These are phyloP conservation scores for Homalodisca vitripennis DNA, from an alignment of 1,140 invertebrate species.

Conservation along the genomic window DNA sequence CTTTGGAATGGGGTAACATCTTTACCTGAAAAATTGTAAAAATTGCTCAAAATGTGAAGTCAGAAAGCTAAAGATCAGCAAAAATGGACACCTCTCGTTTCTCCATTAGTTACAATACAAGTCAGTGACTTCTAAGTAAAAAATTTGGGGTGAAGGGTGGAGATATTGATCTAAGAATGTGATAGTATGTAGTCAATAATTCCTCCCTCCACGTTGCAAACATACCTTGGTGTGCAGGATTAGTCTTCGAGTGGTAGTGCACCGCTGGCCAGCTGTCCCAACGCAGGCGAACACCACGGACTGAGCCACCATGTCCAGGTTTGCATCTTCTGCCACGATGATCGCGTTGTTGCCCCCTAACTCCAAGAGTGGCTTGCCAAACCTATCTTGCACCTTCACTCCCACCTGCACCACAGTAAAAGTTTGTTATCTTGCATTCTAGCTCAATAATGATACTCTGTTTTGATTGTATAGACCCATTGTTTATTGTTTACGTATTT, in stretches of 20 bases:
- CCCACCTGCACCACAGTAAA: conserved; percentile 59
- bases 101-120: neutral
- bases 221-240: conserved; percentile 76
- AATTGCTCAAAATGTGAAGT: neutral
- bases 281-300: conserved; percentile 95
- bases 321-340: conserved; percentile 79
- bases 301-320: conserved; percentile 85
- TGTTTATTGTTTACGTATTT: too few relatives aligned
- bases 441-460: neutral
- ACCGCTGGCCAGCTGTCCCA: conserved; percentile 96
- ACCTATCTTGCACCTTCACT: conserved; percentile 86
- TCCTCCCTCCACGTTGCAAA: neutral
- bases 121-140: neutral
- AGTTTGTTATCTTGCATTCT: neutral
- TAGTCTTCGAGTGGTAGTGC: conserved; percentile 84
- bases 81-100: neutral
- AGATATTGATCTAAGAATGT: too few relatives aligned
- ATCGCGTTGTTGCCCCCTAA: conserved; percentile 98
- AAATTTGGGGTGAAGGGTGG: too few relatives aligned
- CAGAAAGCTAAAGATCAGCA: neutral
- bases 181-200: neutral
- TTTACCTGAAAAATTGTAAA: neutral
- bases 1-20: neutral
- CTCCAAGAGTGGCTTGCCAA: conserved; percentile 91
- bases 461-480: neutral